A percentile compares a stretch with the other conserved stretches of the same genome.
Evolutionary conservation across 1,140 invertebrate species (phyloP).

Genomic region (Aethina tumida): DNA sequence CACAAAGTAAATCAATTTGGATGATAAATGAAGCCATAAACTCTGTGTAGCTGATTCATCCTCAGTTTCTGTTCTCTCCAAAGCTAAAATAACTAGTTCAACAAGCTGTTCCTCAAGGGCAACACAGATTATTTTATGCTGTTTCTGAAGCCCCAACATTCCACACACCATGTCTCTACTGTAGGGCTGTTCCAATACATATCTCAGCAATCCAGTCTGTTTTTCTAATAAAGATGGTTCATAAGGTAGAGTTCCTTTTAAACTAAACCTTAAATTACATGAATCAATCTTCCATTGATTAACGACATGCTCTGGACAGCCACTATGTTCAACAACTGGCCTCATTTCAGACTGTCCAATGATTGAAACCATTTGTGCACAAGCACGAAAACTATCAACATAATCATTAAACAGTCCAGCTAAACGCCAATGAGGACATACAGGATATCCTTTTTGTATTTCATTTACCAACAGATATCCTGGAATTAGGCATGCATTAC

Average conservation of each 20-base stretch:
- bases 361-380: conserved; percentile 92
- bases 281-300: conserved; percentile 90
- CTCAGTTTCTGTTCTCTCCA: conserved; percentile 79
- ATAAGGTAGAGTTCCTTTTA: conserved; percentile 86
- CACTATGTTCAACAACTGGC: conserved; percentile 89
- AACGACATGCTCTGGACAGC: conserved; percentile 76
- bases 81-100: conserved; percentile 80
- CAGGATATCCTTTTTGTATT: conserved; percentile 77
- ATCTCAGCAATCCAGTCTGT: conserved; percentile 76
- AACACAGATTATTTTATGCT: conserved; percentile 80
- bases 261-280: conserved; percentile 67
- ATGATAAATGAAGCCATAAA: conserved; percentile 88
- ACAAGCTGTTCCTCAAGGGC: conserved; percentile 90
- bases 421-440: conserved; percentile 87
- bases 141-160: conserved; percentile 88
- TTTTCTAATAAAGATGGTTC: conserved; percentile 81
- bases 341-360: conserved; percentile 82
- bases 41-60: conserved; percentile 66
- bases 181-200: conserved; percentile 91
- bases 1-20: conserved; percentile 92
- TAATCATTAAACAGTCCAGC: conserved; percentile 77
- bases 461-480: conserved; percentile 93
- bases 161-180: conserved; percentile 92
- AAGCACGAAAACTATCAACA: conserved; percentile 82
- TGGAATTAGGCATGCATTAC: conserved; percentile 83